Evolutionary conservation across 2,113 vertebrate species (phyloP), one percentile per base, ranked within the genome.

Genomic region (Arvicanthis niloticus): DNA sequence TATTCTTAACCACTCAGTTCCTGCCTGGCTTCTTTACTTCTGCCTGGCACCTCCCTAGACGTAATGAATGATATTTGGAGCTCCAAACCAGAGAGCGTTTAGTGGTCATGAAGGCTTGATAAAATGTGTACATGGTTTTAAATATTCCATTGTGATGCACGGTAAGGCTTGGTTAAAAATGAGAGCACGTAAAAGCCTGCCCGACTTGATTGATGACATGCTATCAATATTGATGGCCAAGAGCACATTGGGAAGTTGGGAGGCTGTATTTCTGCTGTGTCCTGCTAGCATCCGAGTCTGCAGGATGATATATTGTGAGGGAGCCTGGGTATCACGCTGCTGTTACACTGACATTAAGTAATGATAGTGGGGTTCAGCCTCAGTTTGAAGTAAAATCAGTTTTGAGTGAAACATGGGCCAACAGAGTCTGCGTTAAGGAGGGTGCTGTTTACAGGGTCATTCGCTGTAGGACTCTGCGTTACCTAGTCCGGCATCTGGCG

Each of bases 121-220:
- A 98, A 98, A 98, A 98, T 37, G 40, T 97, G 96, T 98, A 97
- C 96, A 97, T 89, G 90, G 97, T 98, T 99, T 99, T 98, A 98
- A 98, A 98, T 97, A 97, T 97, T 96, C 96, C 94, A 97, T 98
- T 98, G 98, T 98, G 98, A 98, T 98, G 98, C 98, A 97, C 82
- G 98, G 98, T 97, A 97, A 98, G 97, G 82, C 97, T 98, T 95
- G 72, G 98, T 98, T 99, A 98, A 98, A 98, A 98, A 98, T 93
- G 98, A 98, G 98, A 98, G 97, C 98, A 93, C 92, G 97, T 98
- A 98, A 98, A 98, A 99, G 98, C 98, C 97, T 98, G 98, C 97
- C 91, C 45, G 91, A 89, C 97, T 98, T 99, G 98, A 99, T 97
- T 98, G 98, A 98, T 98, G 98, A 98, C 85, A 31, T 31, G 67